These are phyloP conservation scores for Oryzias dopingdopingensis DNA, from an alignment of 2,797 vertebrate genomes.

Conservation along the genomic window DNA sequence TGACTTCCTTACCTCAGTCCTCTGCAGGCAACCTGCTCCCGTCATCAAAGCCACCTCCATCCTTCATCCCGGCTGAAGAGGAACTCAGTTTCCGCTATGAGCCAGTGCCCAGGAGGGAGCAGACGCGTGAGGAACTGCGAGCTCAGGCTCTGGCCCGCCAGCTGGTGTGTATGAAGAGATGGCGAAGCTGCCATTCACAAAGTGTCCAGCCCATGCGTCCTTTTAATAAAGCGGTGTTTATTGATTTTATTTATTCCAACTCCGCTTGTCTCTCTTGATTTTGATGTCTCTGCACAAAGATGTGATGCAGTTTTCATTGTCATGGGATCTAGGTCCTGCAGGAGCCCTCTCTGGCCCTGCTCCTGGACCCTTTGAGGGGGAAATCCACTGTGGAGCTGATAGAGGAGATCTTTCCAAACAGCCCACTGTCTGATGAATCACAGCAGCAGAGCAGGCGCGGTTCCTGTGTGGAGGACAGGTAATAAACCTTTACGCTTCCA, in stretches of 20 bases:
- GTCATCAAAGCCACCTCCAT: neutral
- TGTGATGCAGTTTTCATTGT: neutral
- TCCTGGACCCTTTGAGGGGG: conserved; percentile 86
- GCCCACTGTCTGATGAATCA: conserved; percentile 39
- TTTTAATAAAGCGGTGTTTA: no score
- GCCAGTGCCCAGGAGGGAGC: conserved; percentile 66
- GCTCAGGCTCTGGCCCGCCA: conserved; percentile 84
- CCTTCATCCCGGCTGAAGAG: conserved; percentile 14
- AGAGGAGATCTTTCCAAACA: conserved; percentile 86
- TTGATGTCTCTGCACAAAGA: no score
- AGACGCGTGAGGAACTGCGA: conserved; percentile 81
- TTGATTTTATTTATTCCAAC: no score
- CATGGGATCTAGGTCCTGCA: conserved; percentile 35
- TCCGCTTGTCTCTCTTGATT: no score
- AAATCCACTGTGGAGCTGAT: conserved; percentile 91
- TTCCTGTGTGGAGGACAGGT: conserved; percentile 65
- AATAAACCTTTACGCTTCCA: conserved; percentile 7
- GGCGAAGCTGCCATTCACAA: neutral
- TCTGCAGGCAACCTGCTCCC: conserved; percentile 4
- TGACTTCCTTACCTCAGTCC: neutral
- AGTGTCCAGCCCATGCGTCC: no score
- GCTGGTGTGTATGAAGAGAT: conserved; percentile 73
- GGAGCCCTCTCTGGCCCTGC: conserved; percentile 84
- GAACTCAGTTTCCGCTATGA: conserved; percentile 51
- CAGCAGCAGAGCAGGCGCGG: conserved; percentile 57